These are phyloP conservation scores for Eidolon helvum DNA, from an alignment of 2,113 vertebrate genomes.

Conservation along the genomic window DNA sequence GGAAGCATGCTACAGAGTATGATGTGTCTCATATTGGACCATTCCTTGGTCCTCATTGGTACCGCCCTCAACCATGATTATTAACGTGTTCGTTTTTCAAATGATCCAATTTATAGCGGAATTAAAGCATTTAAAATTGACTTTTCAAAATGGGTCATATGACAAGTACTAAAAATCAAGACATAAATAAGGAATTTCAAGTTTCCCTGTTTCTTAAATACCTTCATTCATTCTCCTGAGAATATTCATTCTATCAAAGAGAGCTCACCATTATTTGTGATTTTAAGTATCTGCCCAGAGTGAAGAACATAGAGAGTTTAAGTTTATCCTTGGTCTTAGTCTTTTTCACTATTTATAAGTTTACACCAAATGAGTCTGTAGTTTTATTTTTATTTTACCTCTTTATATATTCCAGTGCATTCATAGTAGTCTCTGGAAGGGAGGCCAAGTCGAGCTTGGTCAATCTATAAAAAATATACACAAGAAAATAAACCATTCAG, in stretches of 20 bases:
- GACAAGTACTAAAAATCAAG: neutral
- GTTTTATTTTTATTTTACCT: constrained; percentile 82
- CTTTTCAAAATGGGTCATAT: neutral
- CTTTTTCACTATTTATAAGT: neutral
- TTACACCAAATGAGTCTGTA: neutral
- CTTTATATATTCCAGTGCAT: constrained; percentile 89
- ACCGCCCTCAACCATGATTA: neutral
- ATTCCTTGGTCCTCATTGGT: neutral
- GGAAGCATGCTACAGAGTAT: neutral
- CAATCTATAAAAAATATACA: constrained; percentile 85
- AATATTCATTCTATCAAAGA: neutral
- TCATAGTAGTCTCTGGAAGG: constrained; percentile 94
- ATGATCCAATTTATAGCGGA: neutral
- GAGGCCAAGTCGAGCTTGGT: constrained; percentile 93
- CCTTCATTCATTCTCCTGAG: neutral
- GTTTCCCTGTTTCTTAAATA: neutral
- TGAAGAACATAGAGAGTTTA: neutral
- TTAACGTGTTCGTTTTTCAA: neutral
- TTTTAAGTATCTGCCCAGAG: neutral
- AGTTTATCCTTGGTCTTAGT: neutral
- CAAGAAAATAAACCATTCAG: neutral
- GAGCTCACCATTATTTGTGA: neutral
- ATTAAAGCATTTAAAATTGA: neutral
- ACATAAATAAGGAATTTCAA: neutral
- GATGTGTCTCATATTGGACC: neutral